Conservation (phyloP, 1,140 invertebrate genomes). For the Lepidurus apus region DNA sequence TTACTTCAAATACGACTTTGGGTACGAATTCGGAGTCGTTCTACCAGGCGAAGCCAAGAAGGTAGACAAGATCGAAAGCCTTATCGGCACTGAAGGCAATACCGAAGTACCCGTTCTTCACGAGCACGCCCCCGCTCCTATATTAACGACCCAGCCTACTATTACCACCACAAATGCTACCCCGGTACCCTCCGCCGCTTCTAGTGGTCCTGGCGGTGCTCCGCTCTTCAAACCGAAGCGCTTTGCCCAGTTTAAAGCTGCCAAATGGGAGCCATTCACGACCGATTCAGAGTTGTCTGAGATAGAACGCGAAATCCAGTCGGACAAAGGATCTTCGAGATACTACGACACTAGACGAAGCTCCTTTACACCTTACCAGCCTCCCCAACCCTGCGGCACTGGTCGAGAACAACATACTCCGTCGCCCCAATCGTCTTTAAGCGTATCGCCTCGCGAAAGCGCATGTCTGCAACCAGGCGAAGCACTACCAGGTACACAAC, state of each 20-base stretch:
- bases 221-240: slow-evolving; percentile 44
- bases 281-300: slow-evolving; percentile 59
- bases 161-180: not conserved
- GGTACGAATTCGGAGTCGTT: slow-evolving; percentile 70
- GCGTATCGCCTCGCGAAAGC: slow-evolving; percentile 25
- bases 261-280: slow-evolving; percentile 56
- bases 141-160: slow-evolving; percentile 22
- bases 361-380: slow-evolving; percentile 28
- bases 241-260: slow-evolving; percentile 49
- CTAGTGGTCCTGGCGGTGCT: slow-evolving; percentile 36
- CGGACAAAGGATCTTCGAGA: slow-evolving; percentile 25
- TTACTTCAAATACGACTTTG: slow-evolving; percentile 78
- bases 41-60: slow-evolving; percentile 59
- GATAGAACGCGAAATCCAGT: slow-evolving; percentile 45
- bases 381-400: not conserved
- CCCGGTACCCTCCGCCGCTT: slow-evolving; percentile 27
- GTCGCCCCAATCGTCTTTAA: slow-evolving; percentile 50
- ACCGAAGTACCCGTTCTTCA: slow-evolving; percentile 59
- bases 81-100: slow-evolving; percentile 47
- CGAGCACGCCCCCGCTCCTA: slow-evolving; percentile 44
- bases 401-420: slow-evolving; percentile 49
- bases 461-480: not conserved
- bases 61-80: slow-evolving; percentile 37
- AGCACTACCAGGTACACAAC: slow-evolving; percentile 26
- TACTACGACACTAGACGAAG: slow-evolving; percentile 33